Evolutionary conservation across 2,888 invertebrate genomes (phyloP).

Genomic region (Acrocyrtus sp.): DNA sequence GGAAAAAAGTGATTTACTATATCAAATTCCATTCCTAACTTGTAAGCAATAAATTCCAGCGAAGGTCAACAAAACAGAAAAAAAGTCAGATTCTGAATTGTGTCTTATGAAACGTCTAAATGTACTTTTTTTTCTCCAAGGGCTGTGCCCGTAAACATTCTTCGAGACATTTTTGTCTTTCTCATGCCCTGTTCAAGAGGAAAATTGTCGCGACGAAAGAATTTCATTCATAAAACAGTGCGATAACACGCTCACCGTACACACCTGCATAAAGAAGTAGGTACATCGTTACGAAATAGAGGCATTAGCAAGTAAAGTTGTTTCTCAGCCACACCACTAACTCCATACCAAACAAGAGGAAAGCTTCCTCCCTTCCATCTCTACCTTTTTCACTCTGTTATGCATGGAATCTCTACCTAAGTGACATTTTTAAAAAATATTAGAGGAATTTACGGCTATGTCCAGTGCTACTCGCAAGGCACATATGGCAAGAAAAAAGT

Average conservation of each 20-base stretch:
- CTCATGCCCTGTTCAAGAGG: too few species aligned
- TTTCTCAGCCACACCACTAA: neutral
- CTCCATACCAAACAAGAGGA: too few species aligned
- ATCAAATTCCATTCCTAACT: too few species aligned
- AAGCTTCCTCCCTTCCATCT: too few species aligned
- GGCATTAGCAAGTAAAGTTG: neutral
- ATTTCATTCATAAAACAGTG: slow-evolving; percentile 40
- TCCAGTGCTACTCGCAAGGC: neutral
- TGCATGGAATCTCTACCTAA: too few species aligned
- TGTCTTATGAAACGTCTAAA: neutral
- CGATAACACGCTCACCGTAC: too few species aligned
- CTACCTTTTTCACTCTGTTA: too few species aligned
- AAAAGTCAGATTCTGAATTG: slow-evolving; percentile 14
- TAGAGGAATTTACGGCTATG: too few species aligned
- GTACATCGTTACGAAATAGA: too few species aligned
- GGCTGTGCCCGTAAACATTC: neutral
- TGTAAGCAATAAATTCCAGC: slow-evolving; percentile 37
- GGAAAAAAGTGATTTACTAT: slow-evolving; percentile 5
- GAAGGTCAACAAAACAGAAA: slow-evolving; percentile 27
- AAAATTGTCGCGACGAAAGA: slow-evolving; percentile 31
- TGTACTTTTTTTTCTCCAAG: neutral
- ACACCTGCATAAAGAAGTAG: too few species aligned
- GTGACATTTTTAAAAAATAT: too few species aligned
- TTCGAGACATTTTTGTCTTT: slow-evolving; percentile 17
- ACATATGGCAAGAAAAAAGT: neutral